Evolutionary conservation across 2,113 vertebrate genomes (phyloP).

Genomic region (Ploceus nigricollis): DNA sequence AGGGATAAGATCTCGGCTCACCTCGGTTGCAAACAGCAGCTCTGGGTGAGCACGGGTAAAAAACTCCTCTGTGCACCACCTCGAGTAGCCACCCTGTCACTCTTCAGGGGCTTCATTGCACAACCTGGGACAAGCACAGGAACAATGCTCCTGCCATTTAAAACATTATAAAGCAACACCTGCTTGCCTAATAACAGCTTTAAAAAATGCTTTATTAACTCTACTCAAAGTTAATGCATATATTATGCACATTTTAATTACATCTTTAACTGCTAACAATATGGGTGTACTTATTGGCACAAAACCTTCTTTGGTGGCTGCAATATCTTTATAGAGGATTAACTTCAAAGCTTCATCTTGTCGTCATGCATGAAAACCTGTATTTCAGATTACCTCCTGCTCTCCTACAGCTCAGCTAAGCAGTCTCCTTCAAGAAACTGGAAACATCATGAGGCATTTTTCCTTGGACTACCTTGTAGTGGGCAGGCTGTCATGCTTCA

Average conservation of each 20-base stretch:
- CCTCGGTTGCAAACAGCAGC: fast-evolving
- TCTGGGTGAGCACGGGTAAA: not conserved
- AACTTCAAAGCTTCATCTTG: not conserved
- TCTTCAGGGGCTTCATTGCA: not conserved
- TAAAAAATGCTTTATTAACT: not conserved
- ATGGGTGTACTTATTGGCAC: not conserved
- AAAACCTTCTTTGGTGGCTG: not conserved
- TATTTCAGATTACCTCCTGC: not conserved
- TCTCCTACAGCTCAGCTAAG: not conserved
- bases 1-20: not conserved
- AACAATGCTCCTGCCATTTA: not conserved
- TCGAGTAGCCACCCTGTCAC: fast-evolving
- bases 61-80: not conserved
- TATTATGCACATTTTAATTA: not conserved
- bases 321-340: not conserved
- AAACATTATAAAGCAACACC: not conserved
- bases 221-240: not conserved
- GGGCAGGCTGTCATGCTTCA: not conserved
- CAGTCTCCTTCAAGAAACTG: not conserved
- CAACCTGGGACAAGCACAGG: not conserved
- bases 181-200: not conserved
- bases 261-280: not conserved
- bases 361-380: not conserved
- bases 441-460: not conserved
- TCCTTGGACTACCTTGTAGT: not conserved